These are phyloP conservation scores for Nymphalis io DNA, from an alignment of 1,140 invertebrate genomes.

Conservation along the genomic window DNA sequence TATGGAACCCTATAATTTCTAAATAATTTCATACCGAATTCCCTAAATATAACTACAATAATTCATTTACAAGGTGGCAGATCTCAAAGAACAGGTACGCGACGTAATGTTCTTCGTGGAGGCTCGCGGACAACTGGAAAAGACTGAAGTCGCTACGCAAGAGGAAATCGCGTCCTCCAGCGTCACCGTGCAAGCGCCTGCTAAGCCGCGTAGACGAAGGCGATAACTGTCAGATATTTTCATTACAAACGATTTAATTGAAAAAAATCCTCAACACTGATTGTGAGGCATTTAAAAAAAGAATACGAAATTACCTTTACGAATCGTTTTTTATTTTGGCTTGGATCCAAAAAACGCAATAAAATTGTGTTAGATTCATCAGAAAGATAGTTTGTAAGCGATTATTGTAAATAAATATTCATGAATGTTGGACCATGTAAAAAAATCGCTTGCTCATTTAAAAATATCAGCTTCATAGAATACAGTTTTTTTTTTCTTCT, in stretches of 20 bases:
- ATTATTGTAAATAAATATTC: slow-evolving; percentile 3
- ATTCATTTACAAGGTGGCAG: slow-evolving; percentile 85
- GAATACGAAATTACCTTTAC: background rate
- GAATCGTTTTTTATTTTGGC: no score
- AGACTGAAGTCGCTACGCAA: slow-evolving; percentile 38
- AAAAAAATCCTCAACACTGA: no score
- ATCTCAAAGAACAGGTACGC: slow-evolving; percentile 94
- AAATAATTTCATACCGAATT: no score
- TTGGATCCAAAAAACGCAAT: background rate
- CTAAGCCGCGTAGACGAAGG: slow-evolving; percentile 41
- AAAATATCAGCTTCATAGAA: no score
- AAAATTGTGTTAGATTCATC: background rate
- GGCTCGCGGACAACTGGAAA: slow-evolving; percentile 81
- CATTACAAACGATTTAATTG: no score
- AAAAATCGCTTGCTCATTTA: background rate
- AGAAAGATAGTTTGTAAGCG: background rate
- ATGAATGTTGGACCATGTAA: background rate
- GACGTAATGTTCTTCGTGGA: slow-evolving; percentile 99
- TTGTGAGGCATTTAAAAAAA: background rate
- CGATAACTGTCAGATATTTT: slow-evolving; percentile 18
- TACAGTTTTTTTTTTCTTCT: no score
- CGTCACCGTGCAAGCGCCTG: slow-evolving; percentile 50
- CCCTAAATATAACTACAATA: background rate
- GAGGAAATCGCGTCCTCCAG: slow-evolving; percentile 57
- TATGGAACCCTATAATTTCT: no score